Conservation (phyloP, 2,797 vertebrate genomes). For the Jordanella pulchra region DNA sequence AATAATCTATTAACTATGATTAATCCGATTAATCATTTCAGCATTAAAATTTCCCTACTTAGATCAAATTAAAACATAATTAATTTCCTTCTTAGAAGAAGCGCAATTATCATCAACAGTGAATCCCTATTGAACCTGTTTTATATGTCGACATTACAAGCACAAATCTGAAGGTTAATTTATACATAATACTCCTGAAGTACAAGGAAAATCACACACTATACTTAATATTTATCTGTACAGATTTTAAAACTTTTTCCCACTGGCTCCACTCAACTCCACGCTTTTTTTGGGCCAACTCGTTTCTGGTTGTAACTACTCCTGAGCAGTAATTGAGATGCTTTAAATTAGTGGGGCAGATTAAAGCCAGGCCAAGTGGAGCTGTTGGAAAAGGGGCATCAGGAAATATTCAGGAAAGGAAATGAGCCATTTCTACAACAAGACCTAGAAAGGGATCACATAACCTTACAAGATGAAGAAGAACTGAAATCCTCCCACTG, state of each 20-base stretch:
- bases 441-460: not conserved
- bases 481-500: not conserved
- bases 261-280: no score
- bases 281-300: no score
- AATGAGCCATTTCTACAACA: not conserved
- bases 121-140: not conserved
- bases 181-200: not conserved
- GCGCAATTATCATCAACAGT: not conserved
- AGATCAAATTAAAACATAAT: not conserved
- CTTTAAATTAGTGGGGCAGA: no score
- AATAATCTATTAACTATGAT: not conserved
- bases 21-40: not conserved
- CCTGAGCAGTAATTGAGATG: no score
- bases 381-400: no score
- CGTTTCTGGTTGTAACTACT: no score
- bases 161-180: not conserved
- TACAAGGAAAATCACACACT: not conserved
- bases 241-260: not conserved
- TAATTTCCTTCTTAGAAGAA: not conserved
- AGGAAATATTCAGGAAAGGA: not conserved
- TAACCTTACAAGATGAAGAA: conserved; percentile 7
- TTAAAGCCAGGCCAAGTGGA: no score
- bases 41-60: not conserved
- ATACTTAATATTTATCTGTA: not conserved
- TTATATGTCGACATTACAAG: not conserved